Evolutionary conservation across 2,797 vertebrate species (phyloP).

Genomic region (Pitangus sulphuratus): DNA sequence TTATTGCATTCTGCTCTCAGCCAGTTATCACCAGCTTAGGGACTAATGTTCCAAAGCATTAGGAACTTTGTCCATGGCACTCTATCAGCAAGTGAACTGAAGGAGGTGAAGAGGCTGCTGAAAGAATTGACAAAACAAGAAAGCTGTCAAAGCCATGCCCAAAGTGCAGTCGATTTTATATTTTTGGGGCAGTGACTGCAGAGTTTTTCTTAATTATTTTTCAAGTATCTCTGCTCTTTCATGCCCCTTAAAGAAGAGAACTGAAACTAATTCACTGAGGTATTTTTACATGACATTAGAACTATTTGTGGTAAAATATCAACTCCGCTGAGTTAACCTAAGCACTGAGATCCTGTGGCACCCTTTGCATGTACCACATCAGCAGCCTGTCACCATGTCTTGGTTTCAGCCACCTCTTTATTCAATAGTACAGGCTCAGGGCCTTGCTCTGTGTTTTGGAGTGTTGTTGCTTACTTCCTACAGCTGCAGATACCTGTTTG

Average conservation of each 20-base stretch:
- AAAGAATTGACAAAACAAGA: not conserved
- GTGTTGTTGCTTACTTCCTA: slow-evolving; percentile 5
- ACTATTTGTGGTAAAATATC: not conserved
- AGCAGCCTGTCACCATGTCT: not conserved
- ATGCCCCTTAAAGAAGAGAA: not conserved
- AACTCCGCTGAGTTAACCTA: not conserved
- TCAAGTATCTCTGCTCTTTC: not conserved
- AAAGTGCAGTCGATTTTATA: not conserved
- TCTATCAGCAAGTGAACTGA: not conserved
- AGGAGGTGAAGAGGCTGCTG: not conserved
- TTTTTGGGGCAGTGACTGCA: not conserved
- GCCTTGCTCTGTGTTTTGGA: not conserved
- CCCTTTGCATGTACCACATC: not conserved
- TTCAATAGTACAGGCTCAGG: not conserved
- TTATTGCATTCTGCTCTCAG: not conserved
- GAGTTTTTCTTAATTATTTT: not conserved
- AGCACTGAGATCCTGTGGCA: not conserved
- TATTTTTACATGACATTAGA: not conserved
- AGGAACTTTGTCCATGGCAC: not conserved
- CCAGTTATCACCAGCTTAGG: not conserved
- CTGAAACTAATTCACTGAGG: not conserved
- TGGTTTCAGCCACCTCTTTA: not conserved
- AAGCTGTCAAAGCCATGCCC: not conserved
- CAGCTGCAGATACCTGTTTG: slow-evolving; percentile 2
- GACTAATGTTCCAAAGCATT: not conserved